Conservation (phyloP, 2,113 vertebrate genomes). For the Thomomys bottae region DNA sequence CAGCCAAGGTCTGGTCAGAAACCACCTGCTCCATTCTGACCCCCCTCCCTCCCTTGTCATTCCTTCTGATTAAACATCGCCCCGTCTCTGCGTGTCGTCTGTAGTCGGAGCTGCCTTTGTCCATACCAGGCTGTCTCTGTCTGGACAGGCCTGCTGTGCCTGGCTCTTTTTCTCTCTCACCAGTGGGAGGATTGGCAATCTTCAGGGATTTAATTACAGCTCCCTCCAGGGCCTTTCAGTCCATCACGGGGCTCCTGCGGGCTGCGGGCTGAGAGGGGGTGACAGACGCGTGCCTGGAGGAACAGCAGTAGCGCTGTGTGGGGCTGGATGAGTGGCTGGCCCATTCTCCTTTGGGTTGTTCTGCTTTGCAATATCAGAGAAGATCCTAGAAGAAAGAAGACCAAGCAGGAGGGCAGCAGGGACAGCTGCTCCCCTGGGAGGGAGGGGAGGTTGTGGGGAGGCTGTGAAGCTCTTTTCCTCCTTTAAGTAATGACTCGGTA, state of each 20-base stretch:
- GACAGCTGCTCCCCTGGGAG: background rate
- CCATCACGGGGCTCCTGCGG: conserved; percentile 67
- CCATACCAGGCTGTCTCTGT: conserved; percentile 37
- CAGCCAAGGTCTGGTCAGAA: conserved; percentile 19
- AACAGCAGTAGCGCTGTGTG: conserved; percentile 48
- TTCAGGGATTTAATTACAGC: conserved; percentile 81
- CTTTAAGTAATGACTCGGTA: conserved; percentile 37
- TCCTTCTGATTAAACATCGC: no score
- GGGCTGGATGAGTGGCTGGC: conserved; percentile 53
- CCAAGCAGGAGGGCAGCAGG: background rate
- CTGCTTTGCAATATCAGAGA: conserved; percentile 69
- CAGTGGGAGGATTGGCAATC: conserved; percentile 69
- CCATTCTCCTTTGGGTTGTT: conserved; percentile 60
- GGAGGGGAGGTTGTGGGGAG: background rate
- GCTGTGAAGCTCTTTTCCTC: background rate
- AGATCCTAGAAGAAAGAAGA: conserved; percentile 41
- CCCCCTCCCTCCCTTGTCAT: background rate
- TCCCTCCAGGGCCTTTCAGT: conserved; percentile 78
- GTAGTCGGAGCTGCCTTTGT: conserved; percentile 25
- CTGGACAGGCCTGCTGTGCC: conserved; percentile 73
- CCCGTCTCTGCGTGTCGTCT: no score
- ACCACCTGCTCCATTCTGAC: conserved; percentile 28
- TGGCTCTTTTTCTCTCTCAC: conserved; percentile 54
- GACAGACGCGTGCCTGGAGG: conserved; percentile 37
- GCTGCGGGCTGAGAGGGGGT: conserved; percentile 68